phyloP scores from a whole-genome alignment of 2,888 invertebrate genomes.

The Tortricodes alternella region DNA sequence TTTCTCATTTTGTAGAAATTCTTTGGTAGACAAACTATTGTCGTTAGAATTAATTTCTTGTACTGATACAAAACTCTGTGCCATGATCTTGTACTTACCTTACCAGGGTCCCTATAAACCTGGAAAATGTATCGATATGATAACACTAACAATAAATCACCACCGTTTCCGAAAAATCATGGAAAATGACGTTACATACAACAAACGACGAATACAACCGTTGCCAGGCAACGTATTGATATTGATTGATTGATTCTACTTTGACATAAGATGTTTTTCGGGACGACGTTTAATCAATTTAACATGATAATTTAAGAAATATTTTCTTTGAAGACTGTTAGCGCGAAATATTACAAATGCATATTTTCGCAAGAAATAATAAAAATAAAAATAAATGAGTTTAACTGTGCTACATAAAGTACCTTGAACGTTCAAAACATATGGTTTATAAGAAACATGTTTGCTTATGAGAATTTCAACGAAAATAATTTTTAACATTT shows the following conservation, averaged over 20 bases:
- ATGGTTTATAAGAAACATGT: too few species aligned
- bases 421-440: too few species aligned
- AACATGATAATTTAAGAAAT: too few species aligned
- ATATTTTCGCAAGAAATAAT: too few species aligned
- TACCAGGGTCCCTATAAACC: neutral
- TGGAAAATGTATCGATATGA: neutral
- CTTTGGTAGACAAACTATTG: slow-evolving; percentile 69
- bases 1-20: slow-evolving; percentile 70
- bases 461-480: too few species aligned
- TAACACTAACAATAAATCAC: neutral
- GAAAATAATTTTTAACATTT: too few species aligned
- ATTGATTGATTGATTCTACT: slow-evolving; percentile 28
- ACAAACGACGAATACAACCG: slow-evolving; percentile 34
- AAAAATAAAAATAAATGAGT: too few species aligned
- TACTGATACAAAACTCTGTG: slow-evolving; percentile 45
- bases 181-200: slow-evolving; percentile 31
- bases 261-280: neutral
- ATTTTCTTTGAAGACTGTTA: too few species aligned
- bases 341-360: too few species aligned
- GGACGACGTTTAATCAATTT: too few species aligned
- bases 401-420: too few species aligned
- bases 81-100: slow-evolving; percentile 42
- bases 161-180: slow-evolving; percentile 31
- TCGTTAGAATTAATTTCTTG: slow-evolving; percentile 61
- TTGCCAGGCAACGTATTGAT: slow-evolving; percentile 48